Percentiles rank a stretch among this genome's conserved stretches.
Conservation (phyloP, 2,113 vertebrate genomes). For the Oreochromis niloticus region DNA sequence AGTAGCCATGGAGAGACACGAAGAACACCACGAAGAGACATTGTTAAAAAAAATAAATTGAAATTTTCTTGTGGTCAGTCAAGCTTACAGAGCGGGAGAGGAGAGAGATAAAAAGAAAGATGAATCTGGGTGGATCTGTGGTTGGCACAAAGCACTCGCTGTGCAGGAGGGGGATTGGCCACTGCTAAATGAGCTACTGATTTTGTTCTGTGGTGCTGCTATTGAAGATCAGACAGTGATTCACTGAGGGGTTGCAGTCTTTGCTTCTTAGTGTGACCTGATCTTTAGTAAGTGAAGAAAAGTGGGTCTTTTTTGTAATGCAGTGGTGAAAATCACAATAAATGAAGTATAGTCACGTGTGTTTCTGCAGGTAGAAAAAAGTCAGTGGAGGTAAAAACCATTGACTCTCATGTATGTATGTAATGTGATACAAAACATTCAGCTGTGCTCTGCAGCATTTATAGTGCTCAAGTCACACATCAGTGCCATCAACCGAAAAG, state of each 20-base stretch:
- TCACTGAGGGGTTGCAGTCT: not conserved
- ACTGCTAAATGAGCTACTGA: slow-evolving; percentile 25
- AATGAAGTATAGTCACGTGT: not conserved
- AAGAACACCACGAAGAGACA: slow-evolving; percentile 34
- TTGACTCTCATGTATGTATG: not conserved
- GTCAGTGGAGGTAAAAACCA: not conserved
- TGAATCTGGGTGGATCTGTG: slow-evolving; percentile 6
- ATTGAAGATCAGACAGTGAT: slow-evolving; percentile 11
- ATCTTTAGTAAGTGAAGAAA: not conserved
- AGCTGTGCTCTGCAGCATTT: not conserved
- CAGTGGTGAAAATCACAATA: not conserved
- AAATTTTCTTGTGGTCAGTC: slow-evolving; percentile 69
- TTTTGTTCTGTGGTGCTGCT: slow-evolving; percentile 9
- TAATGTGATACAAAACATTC: not conserved
- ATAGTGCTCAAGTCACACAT: not conserved
- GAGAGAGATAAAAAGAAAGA: slow-evolving; percentile 16
- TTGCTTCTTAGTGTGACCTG: not conserved
- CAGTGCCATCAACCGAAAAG: not conserved
- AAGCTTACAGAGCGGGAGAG: slow-evolving; percentile 47
- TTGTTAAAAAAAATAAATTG: slow-evolving; percentile 71
- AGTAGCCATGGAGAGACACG: slow-evolving; percentile 62
- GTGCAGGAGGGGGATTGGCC: slow-evolving; percentile 6
- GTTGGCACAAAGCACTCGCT: slow-evolving; percentile 14
- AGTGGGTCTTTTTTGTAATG: not conserved
- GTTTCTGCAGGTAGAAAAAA: not conserved